Evolutionary conservation across 2,888 invertebrate genomes (phyloP), one percentile per base, ranked within the genome.

Genomic region (Brachyopa scutellaris): DNA sequence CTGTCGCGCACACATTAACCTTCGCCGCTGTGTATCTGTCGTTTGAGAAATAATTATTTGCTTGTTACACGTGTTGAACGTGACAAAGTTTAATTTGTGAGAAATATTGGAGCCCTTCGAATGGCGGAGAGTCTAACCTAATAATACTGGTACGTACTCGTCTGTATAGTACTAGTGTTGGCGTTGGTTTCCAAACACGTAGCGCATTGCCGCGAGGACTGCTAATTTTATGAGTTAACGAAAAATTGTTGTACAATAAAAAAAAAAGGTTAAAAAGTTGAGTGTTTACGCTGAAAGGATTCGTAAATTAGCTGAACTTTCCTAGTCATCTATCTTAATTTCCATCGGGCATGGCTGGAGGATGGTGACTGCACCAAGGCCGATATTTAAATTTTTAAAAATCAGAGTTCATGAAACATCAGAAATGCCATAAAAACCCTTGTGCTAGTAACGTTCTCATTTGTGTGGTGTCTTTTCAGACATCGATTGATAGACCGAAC

Each of bases 41-140:
- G 42, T 62, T 57, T 6, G 38, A 33, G 49, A 70, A 80, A 76
- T 64, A 76, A 80, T 76, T 76, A 64, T 40, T 62, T 49, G 64
- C 64, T 51, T 59, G 64, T 70, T 82, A 77, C 77, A 66, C 59
- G 77, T 77, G 77, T 72, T 61, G 70, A 64, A 61, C 77, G 77
- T 82, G 82, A 66, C 70, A 66, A 66, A 70, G 57, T 82, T 76
- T 70, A 40, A 66, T 57, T 64, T 59, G 38, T 61, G 15, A 45
- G 36, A 61, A 36, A 70, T 49, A 70, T 69, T 55, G 11, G 15
- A 74, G n/a, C 13, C 11, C 1, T 36, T 13, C 36, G 13, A 9
- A 11, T n/a, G 36, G 11, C n/a, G n/a, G n/a, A n/a, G n/a, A n/a
- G n/a, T n/a, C n/a, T n/a, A n/a, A n/a, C n/a, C n/a, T n/a, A n/a